Conservation (phyloP, 2,888 invertebrate genomes). For the Nemotelus nigrinus region DNA sequence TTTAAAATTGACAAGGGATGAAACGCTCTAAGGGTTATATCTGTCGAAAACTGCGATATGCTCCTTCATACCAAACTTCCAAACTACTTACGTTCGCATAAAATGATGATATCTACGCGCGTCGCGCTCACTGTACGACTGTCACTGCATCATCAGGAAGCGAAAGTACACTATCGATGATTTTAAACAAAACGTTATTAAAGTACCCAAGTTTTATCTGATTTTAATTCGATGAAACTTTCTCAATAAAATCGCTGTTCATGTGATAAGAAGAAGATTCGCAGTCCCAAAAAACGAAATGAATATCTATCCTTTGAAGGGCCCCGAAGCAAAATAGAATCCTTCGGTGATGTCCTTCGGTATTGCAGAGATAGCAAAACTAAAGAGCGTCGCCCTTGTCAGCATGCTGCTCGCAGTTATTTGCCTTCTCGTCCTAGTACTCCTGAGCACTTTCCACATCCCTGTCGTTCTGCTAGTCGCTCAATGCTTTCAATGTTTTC, state of each 20-base stretch:
- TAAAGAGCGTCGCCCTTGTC: conserved; percentile 39
- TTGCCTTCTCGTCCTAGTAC: not conserved
- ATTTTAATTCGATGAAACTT: conserved; percentile 43
- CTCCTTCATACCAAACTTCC: not conserved
- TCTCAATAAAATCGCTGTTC: conserved; percentile 43
- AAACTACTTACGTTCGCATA: conserved; percentile 27
- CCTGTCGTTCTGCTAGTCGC: not conserved
- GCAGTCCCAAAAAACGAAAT: not conserved
- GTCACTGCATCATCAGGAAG: not conserved
- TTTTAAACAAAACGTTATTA: conserved; percentile 42
- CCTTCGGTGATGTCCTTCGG: conserved; percentile 4
- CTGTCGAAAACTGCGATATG: conserved; percentile 3
- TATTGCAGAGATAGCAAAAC: conserved; percentile 43
- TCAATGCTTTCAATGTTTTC: conserved; percentile 9
- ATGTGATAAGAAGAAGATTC: conserved; percentile 34
- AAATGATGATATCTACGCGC: conserved; percentile 20
- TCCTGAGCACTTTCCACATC: not conserved
- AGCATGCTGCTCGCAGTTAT: conserved; percentile 21
- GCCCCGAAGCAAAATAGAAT: conserved; percentile 36
- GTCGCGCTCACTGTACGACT: not conserved
- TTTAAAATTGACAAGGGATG: not conserved
- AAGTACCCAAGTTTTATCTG: conserved; percentile 42
- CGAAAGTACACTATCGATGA: conserved; percentile 15
- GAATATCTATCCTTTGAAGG: conserved; percentile 4
- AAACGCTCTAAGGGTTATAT: conserved; percentile 6